Percentiles rank a stretch among this genome's conserved stretches.
Evolutionary conservation across 1,140 invertebrate genomes (phyloP).

Genomic region (Panulirus ornatus): DNA sequence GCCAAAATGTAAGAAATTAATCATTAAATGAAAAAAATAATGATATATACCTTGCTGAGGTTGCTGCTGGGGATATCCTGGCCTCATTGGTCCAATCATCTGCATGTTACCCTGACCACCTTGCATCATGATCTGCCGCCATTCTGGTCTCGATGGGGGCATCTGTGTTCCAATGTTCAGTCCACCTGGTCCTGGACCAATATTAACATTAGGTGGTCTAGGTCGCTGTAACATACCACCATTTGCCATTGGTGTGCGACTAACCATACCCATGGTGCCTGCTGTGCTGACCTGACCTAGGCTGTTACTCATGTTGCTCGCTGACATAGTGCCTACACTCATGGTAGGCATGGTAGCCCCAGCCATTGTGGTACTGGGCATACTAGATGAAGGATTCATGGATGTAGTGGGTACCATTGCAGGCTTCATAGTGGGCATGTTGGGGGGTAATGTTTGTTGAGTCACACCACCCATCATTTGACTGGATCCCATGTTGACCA

Average conservation of each 20-base stretch:
- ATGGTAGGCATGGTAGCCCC: slow-evolving; percentile 67
- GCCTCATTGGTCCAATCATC: slow-evolving; percentile 67
- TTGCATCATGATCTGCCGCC: slow-evolving; percentile 74
- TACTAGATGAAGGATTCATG: slow-evolving; percentile 65
- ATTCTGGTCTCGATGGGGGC: slow-evolving; percentile 68
- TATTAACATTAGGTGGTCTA: slow-evolving; percentile 72
- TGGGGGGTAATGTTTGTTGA: slow-evolving; percentile 72
- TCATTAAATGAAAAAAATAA: no score
- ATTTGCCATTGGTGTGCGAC: slow-evolving; percentile 51
- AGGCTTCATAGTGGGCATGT: slow-evolving; percentile 73
- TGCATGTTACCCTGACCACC: slow-evolving; percentile 63
- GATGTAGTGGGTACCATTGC: slow-evolving; percentile 66
- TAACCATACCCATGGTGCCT: slow-evolving; percentile 59
- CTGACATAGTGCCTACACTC: slow-evolving; percentile 69
- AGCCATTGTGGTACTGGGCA: slow-evolving; percentile 60
- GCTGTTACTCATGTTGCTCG: slow-evolving; percentile 52
- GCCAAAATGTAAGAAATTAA: no score
- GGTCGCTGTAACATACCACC: slow-evolving; percentile 63
- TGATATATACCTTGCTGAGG: slow-evolving; percentile 71
- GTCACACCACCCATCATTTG: slow-evolving; percentile 67
- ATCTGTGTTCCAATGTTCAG: slow-evolving; percentile 72
- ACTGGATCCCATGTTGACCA: slow-evolving; percentile 70
- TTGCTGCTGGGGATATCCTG: slow-evolving; percentile 72
- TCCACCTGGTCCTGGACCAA: slow-evolving; percentile 69
- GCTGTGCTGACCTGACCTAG: slow-evolving; percentile 52